A percentile compares a stretch with the other conserved stretches of the same genome.
Evolutionary conservation across 2,888 invertebrate genomes (phyloP).

Genomic region (Drosophila atripex): DNA sequence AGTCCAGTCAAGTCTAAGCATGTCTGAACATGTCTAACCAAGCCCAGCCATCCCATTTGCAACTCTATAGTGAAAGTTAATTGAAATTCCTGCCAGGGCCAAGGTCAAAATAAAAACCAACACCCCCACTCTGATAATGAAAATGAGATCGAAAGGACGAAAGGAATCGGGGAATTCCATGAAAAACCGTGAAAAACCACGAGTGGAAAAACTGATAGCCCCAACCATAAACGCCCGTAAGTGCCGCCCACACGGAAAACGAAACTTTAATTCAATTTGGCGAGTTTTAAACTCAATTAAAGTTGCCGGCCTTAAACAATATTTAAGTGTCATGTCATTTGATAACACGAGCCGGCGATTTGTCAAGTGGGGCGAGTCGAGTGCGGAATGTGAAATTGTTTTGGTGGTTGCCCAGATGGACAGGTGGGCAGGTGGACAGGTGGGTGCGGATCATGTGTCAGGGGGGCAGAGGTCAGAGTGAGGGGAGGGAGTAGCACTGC

Average conservation of each 20-base stretch:
- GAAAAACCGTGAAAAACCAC: not conserved
- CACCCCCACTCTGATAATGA: no score
- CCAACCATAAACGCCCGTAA: not conserved
- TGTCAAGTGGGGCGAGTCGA: slow-evolving; percentile 6
- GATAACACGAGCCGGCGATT: slow-evolving; percentile 11
- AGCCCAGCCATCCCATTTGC: no score
- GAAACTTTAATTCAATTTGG: slow-evolving; percentile 27
- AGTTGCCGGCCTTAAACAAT: slow-evolving; percentile 15
- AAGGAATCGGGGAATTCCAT: no score
- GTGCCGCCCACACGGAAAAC: not conserved
- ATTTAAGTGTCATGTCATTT: slow-evolving; percentile 37
- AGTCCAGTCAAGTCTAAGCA: no score
- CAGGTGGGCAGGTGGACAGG: no score
- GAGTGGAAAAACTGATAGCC: not conserved
- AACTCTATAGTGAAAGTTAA: not conserved
- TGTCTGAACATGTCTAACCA: no score
- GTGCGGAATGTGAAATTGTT: not conserved
- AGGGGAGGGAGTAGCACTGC: not conserved
- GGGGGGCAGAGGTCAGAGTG: not conserved
- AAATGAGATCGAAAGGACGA: not conserved
- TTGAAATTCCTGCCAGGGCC: not conserved
- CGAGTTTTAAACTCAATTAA: slow-evolving; percentile 21
- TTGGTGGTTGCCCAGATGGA: slow-evolving; percentile 84
- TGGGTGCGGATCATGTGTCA: not conserved
- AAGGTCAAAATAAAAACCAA: not conserved